phyloP scores from a whole-genome alignment of 2,797 vertebrate species.

The Spinus olivaceus region DNA sequence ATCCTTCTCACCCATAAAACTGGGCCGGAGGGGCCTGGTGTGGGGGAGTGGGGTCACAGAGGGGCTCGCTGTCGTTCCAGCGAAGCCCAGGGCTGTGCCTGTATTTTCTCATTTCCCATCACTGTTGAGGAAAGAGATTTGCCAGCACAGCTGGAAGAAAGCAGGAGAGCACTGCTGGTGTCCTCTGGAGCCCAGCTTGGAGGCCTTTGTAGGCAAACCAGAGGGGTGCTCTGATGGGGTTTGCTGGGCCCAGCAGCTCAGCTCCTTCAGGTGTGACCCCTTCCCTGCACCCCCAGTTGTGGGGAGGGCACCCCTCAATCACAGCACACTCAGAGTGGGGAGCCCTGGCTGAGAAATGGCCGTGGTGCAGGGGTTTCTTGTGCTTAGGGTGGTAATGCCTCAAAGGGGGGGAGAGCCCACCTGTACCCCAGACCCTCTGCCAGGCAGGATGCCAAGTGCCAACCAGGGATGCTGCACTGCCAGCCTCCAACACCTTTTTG shows the following conservation, averaged over 20 bases:
- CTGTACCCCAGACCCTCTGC: background rate
- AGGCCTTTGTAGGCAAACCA: background rate
- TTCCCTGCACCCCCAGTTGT: fast-evolving
- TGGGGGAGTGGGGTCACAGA: background rate
- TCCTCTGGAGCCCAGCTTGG: background rate
- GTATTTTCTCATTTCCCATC: constrained; percentile 39
- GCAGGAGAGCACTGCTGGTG: background rate
- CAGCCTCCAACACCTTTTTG: background rate
- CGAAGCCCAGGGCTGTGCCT: background rate
- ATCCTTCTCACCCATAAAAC: constrained; percentile 35
- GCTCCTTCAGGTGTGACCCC: background rate
- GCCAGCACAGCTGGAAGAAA: constrained; percentile 25
- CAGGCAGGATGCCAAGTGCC: background rate
- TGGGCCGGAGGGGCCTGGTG: background rate
- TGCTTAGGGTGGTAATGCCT: background rate
- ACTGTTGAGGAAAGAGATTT: background rate
- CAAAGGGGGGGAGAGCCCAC: background rate
- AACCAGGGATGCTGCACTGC: fast-evolving
- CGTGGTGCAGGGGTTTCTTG: fast-evolving
- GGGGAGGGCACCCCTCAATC: background rate
- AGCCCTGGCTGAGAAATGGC: background rate
- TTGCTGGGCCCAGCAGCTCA: background rate
- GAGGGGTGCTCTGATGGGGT: background rate
- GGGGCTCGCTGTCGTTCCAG: background rate
- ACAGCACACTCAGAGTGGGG: fast-evolving